A percentile compares a stretch with the other conserved stretches of the same genome.
phyloP scores from a whole-genome alignment of 2,888 invertebrate genomes.

The Lithophane ornitopus region DNA sequence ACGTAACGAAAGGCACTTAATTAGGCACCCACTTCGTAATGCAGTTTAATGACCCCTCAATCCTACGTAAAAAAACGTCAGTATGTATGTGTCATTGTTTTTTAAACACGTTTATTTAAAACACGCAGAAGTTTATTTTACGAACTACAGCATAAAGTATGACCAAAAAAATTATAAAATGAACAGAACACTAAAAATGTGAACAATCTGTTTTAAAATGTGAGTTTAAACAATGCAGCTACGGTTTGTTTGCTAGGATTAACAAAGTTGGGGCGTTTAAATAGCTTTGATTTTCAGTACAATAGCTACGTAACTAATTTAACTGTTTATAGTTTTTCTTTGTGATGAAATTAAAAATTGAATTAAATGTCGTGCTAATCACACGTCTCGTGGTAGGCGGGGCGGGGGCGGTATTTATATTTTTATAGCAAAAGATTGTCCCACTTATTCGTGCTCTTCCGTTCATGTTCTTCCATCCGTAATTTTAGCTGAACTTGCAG shows the following conservation, averaged over 20 bases:
- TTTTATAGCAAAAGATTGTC: conserved; percentile 14
- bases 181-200: conserved; percentile 22
- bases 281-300: conserved; percentile 24
- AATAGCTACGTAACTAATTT: conserved; percentile 10
- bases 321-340: conserved; percentile 19
- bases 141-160: conserved; percentile 13
- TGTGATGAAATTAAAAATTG: neutral
- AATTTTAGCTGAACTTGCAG: neutral
- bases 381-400: conserved; percentile 30
- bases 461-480: neutral
- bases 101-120: conserved; percentile 18
- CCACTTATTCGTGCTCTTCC: neutral
- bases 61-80: conserved; percentile 41
- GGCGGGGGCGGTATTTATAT: conserved; percentile 33
- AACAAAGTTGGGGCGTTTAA: conserved; percentile 11
- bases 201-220: conserved; percentile 9
- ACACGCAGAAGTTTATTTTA: conserved; percentile 25
- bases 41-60: conserved; percentile 55
- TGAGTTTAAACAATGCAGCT: conserved; percentile 24
- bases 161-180: conserved; percentile 26
- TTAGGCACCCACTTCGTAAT: conserved; percentile 60
- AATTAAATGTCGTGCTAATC: neutral
- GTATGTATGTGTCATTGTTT: conserved; percentile 27
- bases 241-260: conserved; percentile 8
- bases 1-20: conserved; percentile 51